phyloP scores from a whole-genome alignment of 1,140 invertebrate genomes.

The Radopholus similis region DNA sequence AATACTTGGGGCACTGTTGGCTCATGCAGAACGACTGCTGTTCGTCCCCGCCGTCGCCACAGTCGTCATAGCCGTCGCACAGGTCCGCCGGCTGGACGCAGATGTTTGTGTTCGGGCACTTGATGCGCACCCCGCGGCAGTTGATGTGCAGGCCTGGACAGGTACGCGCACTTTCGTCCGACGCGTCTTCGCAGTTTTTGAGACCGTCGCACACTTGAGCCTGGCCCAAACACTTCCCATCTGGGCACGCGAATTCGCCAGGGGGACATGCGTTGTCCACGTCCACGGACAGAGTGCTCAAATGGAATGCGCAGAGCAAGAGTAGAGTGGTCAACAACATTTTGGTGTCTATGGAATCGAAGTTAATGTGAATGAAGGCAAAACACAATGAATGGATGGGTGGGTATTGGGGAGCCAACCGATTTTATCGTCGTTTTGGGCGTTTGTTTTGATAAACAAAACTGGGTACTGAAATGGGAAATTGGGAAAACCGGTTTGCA shows the following conservation, averaged over 20 bases:
- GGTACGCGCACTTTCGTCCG: constrained; percentile 50
- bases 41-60: constrained; percentile 45
- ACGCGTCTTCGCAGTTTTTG: constrained; percentile 60
- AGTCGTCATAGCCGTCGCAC: constrained; percentile 55
- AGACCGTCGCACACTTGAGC: constrained; percentile 59
- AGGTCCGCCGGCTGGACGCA: constrained; percentile 56
- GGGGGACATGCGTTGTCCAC: too few relatives aligned
- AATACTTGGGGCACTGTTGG: constrained; percentile 51
- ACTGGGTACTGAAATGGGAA: background rate
- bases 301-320: too few relatives aligned
- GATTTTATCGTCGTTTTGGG: too few relatives aligned
- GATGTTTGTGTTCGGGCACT: constrained; percentile 59
- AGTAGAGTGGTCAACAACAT: too few relatives aligned
- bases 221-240: too few relatives aligned
- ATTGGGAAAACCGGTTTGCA: background rate
- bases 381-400: too few relatives aligned
- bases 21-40: constrained; percentile 57
- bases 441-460: background rate
- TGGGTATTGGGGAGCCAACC: too few relatives aligned
- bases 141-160: constrained; percentile 59
- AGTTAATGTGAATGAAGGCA: too few relatives aligned
- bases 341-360: too few relatives aligned
- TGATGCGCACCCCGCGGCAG: constrained; percentile 54
- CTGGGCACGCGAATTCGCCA: too few relatives aligned
- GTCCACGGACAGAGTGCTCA: too few relatives aligned